Evolutionary conservation across 2,888 invertebrate species (phyloP).

Genomic region (Gymnosoma rotundatum): DNA sequence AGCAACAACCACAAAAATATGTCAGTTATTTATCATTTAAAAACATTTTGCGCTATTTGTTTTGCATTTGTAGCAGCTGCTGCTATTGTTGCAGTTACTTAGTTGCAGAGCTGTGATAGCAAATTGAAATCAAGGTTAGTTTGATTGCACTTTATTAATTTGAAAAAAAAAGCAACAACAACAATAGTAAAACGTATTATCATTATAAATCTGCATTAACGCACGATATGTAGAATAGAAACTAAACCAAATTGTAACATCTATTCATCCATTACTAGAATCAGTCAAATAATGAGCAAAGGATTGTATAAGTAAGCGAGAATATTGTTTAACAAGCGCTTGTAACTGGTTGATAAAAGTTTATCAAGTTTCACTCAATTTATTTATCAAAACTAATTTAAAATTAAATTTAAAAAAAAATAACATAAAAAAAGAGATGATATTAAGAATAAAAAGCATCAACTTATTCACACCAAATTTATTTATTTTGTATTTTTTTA

Average conservation of each 20-base stretch:
- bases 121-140: constrained; percentile 68
- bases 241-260: constrained; percentile 8
- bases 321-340: not conserved
- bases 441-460: constrained; percentile 38
- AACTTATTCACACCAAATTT: constrained; percentile 43
- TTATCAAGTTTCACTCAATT: constrained; percentile 44
- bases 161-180: not conserved
- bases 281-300: not conserved
- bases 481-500: constrained; percentile 26
- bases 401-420: not conserved
- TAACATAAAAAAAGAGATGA: not conserved
- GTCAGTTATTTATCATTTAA: constrained; percentile 61
- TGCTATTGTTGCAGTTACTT: constrained; percentile 9
- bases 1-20: constrained; percentile 55
- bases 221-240: constrained; percentile 20
- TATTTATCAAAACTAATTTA: constrained; percentile 28
- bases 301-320: not conserved
- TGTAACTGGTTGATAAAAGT: not conserved
- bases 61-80: not conserved
- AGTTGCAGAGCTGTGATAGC: constrained; percentile 11
- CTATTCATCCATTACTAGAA: constrained; percentile 20
- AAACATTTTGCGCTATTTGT: constrained; percentile 42
- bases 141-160: constrained; percentile 59
- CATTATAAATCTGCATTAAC: constrained; percentile 55
- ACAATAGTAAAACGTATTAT: not conserved